Percentiles rank a stretch among this genome's conserved stretches.
phyloP scores from a whole-genome alignment of 2,797 vertebrate genomes.

The Gallinago nigripennis region DNA sequence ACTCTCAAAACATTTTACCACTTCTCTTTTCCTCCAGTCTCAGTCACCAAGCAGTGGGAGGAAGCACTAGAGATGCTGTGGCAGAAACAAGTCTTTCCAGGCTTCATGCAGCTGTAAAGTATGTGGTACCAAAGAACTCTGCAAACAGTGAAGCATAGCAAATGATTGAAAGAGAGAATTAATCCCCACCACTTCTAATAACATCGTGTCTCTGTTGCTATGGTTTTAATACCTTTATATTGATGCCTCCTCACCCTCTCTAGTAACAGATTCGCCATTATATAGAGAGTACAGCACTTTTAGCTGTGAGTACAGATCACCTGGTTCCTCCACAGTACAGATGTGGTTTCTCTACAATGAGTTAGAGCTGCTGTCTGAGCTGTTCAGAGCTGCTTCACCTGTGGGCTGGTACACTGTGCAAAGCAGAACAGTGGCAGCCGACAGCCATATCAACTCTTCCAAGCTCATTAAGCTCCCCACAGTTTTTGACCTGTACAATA shows the following conservation, averaged over 20 bases:
- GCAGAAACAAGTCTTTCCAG: neutral
- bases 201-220: neutral
- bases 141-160: neutral
- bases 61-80: neutral
- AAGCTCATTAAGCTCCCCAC: neutral
- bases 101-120: neutral
- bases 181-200: neutral
- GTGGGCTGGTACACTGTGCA: too few species aligned
- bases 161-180: neutral
- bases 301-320: neutral
- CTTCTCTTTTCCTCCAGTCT: neutral
- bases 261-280: constrained; percentile 11
- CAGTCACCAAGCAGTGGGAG: neutral
- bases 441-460: neutral
- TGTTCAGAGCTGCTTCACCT: neutral
- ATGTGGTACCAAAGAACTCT: neutral
- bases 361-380: neutral
- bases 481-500: neutral
- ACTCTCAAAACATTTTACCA: neutral
- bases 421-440: neutral
- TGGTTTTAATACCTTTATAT: neutral
- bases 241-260: neutral
- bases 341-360: neutral
- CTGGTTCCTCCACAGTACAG: neutral
- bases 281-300: neutral